Evolutionary conservation across 2,113 vertebrate genomes (phyloP).

Genomic region (Xiphorhynchus elegans): DNA sequence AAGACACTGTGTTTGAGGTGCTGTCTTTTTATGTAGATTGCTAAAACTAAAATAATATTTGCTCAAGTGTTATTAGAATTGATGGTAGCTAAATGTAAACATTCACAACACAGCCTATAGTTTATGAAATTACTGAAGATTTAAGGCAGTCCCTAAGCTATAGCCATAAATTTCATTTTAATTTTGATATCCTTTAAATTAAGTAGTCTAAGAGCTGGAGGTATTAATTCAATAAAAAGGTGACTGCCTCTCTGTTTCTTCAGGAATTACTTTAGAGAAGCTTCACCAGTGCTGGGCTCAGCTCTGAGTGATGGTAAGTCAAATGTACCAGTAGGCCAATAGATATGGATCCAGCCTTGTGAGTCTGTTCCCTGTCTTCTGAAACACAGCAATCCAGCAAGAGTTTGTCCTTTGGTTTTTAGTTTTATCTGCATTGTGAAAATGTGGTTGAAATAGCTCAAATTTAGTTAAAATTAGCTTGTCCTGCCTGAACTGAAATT

Average conservation of each 20-base stretch:
- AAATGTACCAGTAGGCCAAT: neutral
- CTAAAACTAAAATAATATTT: neutral
- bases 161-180: neutral
- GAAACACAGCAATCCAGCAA: rapidly evolving
- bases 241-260: neutral
- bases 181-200: neutral
- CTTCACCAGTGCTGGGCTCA: neutral
- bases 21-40: neutral
- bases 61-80: neutral
- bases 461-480: neutral
- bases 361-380: neutral
- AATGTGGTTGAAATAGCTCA: neutral
- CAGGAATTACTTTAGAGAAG: neutral
- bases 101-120: neutral
- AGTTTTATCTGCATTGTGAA: neutral
- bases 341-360: neutral
- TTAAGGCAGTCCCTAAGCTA: neutral
- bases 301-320: neutral
- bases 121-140: neutral
- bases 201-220: neutral
- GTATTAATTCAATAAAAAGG: neutral
- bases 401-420: neutral
- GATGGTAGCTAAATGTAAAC: neutral
- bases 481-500: neutral
- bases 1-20: neutral